Base-by-base conservation (phyloP, 2,113 vertebrate genomes). In the Tachysurus fulvidraco region DNA sequence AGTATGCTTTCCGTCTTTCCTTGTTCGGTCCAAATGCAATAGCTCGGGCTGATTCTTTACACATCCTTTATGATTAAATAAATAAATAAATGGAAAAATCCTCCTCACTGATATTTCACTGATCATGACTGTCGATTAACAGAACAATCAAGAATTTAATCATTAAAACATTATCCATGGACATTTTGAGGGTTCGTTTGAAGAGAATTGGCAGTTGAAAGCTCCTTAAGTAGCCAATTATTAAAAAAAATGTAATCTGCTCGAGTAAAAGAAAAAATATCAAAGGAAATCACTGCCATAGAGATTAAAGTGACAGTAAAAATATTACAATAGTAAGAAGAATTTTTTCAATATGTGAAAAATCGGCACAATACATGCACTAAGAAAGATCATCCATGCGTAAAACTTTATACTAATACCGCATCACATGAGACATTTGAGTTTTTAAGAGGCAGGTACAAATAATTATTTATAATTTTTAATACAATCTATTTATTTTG, bases 181-280 rank as follows among this genome's bases (percentile, higher is more conserved):
- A 62, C 54, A 54, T 77, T 46, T 12, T 9, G 36, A 80, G 74
- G 59, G 25, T 73, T 65, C 21, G 64, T 73, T 83, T 81, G 41
- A 81, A 79, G 69, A 57, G 71, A 67, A 30, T 41, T 69, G 67
- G 62, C 76, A 85, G 84, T 36, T 55, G 44, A 83, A 60, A 67
- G 80, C 36, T 81, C 41, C 23, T 81, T 69, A 77, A 90, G 71
- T 85, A 84, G 80, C 90, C 90, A 86, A 93, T 91, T 83, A 88
- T 88, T 79, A 90, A 92, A 81, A 50, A 85, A 86, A 65, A 88
- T n/a, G 84, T 91, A 92, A 92, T 93, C 91, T 90, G 88, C 86
- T 85, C 82, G 86, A 92, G 62, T 84, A 55, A 85, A 83, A 50
- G 46, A 50, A 85, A 36, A 79, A 76, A 85, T 46, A 86, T 41